Evolutionary conservation across 2,797 vertebrate species (phyloP).

Genomic region (Urocyon cinereoargenteus): DNA sequence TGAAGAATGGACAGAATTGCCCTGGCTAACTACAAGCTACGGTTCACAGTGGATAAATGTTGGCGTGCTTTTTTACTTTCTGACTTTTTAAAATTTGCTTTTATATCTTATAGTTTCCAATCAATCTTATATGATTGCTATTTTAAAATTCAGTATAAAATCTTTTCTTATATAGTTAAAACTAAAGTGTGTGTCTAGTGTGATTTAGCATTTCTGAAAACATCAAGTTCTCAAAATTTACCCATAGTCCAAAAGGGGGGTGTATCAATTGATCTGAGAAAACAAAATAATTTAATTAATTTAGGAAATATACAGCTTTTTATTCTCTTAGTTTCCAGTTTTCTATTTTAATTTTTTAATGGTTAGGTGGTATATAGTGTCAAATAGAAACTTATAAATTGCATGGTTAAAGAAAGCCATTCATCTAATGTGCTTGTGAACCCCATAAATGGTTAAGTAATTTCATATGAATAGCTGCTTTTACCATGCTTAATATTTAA

Average conservation of each 20-base stretch:
- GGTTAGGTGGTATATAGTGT: slow-evolving; percentile 86
- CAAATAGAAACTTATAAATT: slow-evolving; percentile 81
- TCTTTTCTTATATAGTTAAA: slow-evolving; percentile 82
- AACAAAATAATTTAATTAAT: slow-evolving; percentile 88
- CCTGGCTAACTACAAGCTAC: slow-evolving; percentile 90
- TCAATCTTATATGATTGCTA: slow-evolving; percentile 86
- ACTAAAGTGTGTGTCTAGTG: slow-evolving; percentile 80
- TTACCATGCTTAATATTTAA: slow-evolving; percentile 87
- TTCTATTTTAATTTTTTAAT: slow-evolving; percentile 85
- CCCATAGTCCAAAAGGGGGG: slow-evolving; percentile 86
- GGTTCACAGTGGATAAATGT: slow-evolving; percentile 90
- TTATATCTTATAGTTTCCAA: slow-evolving; percentile 85
- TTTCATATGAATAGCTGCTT: slow-evolving; percentile 83
- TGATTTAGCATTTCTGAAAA: slow-evolving; percentile 89
- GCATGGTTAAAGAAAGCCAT: slow-evolving; percentile 87
- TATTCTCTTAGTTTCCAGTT: slow-evolving; percentile 87
- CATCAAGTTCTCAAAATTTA: slow-evolving; percentile 89
- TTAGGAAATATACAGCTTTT: slow-evolving; percentile 88
- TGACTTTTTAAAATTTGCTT: slow-evolving; percentile 83
- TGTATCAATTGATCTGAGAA: slow-evolving; percentile 86
- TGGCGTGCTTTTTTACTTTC: slow-evolving; percentile 90
- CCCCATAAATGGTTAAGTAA: slow-evolving; percentile 74
- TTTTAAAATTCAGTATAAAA: slow-evolving; percentile 84
- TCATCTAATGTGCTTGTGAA: slow-evolving; percentile 83
- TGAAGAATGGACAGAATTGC: slow-evolving; percentile 90